phyloP scores from a whole-genome alignment of 2,797 vertebrate species.

The Phalanger gymnotis region DNA sequence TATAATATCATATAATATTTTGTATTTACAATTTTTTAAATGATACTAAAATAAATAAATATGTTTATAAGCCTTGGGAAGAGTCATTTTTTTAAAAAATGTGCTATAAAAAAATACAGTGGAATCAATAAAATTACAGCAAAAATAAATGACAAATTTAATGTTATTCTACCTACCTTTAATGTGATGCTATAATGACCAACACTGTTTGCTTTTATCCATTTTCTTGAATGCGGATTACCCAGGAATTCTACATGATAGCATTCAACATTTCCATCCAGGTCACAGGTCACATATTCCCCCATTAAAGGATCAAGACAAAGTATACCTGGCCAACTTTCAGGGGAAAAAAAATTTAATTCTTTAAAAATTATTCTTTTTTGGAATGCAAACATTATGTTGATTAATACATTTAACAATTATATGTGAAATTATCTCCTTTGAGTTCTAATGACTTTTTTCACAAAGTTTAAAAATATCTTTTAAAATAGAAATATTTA shows the following conservation, averaged over 20 bases:
- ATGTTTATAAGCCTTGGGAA: slow-evolving; percentile 25
- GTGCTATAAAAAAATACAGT: not conserved
- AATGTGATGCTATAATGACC: slow-evolving; percentile 64
- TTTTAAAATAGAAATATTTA: slow-evolving; percentile 50
- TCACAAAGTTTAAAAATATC: slow-evolving; percentile 47
- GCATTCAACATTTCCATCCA: slow-evolving; percentile 73
- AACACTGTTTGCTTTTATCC: slow-evolving; percentile 61
- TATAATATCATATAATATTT: slow-evolving; percentile 18
- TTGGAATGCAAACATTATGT: slow-evolving; percentile 34
- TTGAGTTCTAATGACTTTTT: slow-evolving; percentile 53
- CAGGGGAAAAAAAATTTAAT: slow-evolving; percentile 71
- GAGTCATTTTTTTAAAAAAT: slow-evolving; percentile 10
- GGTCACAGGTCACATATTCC: slow-evolving; percentile 60
- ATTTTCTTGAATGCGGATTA: slow-evolving; percentile 74
- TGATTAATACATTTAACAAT: slow-evolving; percentile 20
- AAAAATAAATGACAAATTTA: not conserved
- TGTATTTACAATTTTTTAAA: slow-evolving; percentile 48
- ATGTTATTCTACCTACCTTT: slow-evolving; percentile 64
- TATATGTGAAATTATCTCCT: slow-evolving; percentile 39
- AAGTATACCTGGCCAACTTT: slow-evolving; percentile 78
- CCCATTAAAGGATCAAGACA: slow-evolving; percentile 71
- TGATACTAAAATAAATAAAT: slow-evolving; percentile 37
- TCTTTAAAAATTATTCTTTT: slow-evolving; percentile 49
- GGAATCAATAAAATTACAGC: not conserved
- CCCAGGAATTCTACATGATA: slow-evolving; percentile 79